These are phyloP conservation scores for Catocala nupta DNA, from an alignment of 2,888 invertebrate species.

Conservation along the genomic window DNA sequence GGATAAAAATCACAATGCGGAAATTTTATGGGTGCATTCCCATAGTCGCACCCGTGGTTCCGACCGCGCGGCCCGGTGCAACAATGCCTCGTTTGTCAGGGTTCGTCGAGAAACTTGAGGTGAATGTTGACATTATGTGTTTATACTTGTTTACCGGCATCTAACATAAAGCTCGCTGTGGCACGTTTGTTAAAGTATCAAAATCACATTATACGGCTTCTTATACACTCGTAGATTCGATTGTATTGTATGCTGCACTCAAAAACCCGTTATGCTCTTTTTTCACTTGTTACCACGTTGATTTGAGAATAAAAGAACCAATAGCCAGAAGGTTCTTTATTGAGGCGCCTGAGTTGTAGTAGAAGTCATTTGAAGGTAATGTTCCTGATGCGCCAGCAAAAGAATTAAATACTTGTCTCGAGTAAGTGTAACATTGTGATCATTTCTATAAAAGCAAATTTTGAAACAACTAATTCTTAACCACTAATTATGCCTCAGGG, in stretches of 20 bases:
- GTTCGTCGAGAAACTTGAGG: slow-evolving; percentile 75
- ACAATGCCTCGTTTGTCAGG: slow-evolving; percentile 83
- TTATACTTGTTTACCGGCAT: slow-evolving; percentile 53
- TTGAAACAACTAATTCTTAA: too few relatives aligned
- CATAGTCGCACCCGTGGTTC: slow-evolving; percentile 64
- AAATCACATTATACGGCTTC: slow-evolving; percentile 41
- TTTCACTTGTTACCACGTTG: not conserved
- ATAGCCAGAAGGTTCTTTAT: too few relatives aligned
- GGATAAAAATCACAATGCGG: slow-evolving; percentile 77
- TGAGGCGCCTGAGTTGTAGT: too few relatives aligned
- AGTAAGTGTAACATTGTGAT: too few relatives aligned
- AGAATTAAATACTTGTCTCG: too few relatives aligned
- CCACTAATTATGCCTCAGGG: too few relatives aligned
- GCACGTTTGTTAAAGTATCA: slow-evolving; percentile 46
- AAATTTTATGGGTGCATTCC: slow-evolving; percentile 79
- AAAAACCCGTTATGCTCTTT: slow-evolving; percentile 4
- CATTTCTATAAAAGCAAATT: too few relatives aligned
- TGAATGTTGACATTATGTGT: slow-evolving; percentile 59
- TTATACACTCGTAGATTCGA: slow-evolving; percentile 28
- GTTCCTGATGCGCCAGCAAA: too few relatives aligned
- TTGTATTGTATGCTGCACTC: slow-evolving; percentile 13
- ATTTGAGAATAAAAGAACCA: not conserved
- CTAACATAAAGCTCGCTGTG: slow-evolving; percentile 46
- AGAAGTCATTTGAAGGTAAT: slow-evolving; percentile 1
- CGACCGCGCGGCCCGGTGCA: slow-evolving; percentile 53